phyloP scores from a whole-genome alignment of 2,113 vertebrate species.

The Rutilus rutilus region DNA sequence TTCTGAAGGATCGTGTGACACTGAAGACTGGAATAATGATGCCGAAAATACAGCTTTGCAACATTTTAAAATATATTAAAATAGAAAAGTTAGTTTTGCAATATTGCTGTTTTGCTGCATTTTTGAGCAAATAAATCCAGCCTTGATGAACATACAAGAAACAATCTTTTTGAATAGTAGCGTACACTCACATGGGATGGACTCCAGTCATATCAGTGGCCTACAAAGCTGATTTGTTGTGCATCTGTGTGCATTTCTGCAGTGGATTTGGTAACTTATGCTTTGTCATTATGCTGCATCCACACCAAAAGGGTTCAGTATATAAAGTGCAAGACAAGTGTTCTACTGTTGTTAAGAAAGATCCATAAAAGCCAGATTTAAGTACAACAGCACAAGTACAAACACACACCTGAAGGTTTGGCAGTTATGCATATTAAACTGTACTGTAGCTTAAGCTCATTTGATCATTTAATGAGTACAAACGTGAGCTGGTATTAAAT shows the following conservation, averaged over 20 bases:
- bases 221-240: not conserved
- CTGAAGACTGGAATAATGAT: not conserved
- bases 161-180: not conserved
- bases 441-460: not conserved
- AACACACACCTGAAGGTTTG: conserved; percentile 7
- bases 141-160: too few species aligned
- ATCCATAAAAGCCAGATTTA: not conserved
- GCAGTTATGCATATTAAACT: not conserved
- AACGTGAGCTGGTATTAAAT: conserved; percentile 17
- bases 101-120: not conserved
- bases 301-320: not conserved
- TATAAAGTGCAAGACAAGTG: not conserved
- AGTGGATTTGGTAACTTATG: not conserved
- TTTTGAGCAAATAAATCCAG: too few species aligned
- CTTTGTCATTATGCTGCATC: not conserved
- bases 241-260: not conserved
- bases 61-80: not conserved
- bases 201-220: not conserved
- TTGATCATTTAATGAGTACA: conserved; percentile 27
- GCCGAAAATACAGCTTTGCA: not conserved
- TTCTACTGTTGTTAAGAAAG: not conserved
- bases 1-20: not conserved
- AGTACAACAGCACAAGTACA: not conserved
- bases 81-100: not conserved
- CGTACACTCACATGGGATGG: not conserved